phyloP scores from a whole-genome alignment of 2,888 invertebrate genomes.

The Noctua janthina region DNA sequence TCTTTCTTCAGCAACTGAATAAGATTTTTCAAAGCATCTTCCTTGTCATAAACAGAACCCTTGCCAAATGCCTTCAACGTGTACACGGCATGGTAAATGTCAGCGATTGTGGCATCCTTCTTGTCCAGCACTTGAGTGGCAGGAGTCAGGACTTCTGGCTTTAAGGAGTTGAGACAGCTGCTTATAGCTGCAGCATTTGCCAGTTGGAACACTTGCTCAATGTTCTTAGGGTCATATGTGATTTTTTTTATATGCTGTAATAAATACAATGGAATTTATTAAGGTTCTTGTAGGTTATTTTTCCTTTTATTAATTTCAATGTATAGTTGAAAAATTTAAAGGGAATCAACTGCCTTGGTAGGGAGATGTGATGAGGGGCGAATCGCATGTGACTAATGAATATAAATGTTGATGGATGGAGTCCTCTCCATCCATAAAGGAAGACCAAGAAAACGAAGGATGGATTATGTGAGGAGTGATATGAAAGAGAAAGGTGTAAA shows the following conservation, averaged over 20 bases:
- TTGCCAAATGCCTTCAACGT: slow-evolving; percentile 93
- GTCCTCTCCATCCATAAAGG: background rate
- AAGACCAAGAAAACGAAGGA: background rate
- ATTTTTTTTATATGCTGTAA: slow-evolving; percentile 79
- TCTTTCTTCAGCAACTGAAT: slow-evolving; percentile 95
- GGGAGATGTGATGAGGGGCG: background rate
- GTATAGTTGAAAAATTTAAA: background rate
- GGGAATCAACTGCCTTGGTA: background rate
- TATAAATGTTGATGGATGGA: background rate
- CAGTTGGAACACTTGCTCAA: slow-evolving; percentile 92
- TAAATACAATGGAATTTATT: background rate
- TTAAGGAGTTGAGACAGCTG: slow-evolving; percentile 87
- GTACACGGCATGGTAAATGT: slow-evolving; percentile 94
- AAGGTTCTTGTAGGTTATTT: background rate
- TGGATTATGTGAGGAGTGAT: too few relatives aligned
- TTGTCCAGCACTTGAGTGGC: slow-evolving; percentile 91
- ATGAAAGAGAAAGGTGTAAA: too few relatives aligned
- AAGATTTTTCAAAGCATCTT: slow-evolving; percentile 93
- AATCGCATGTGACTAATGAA: background rate
- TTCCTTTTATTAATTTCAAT: background rate
- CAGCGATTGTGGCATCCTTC: slow-evolving; percentile 92
- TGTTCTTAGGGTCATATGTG: slow-evolving; percentile 82
- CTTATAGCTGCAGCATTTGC: slow-evolving; percentile 91
- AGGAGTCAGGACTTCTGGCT: slow-evolving; percentile 86
- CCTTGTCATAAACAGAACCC: slow-evolving; percentile 90